These are phyloP conservation scores for Petrocephalus microphthalmus DNA, from an alignment of 2,113 vertebrate genomes.

Conservation along the genomic window DNA sequence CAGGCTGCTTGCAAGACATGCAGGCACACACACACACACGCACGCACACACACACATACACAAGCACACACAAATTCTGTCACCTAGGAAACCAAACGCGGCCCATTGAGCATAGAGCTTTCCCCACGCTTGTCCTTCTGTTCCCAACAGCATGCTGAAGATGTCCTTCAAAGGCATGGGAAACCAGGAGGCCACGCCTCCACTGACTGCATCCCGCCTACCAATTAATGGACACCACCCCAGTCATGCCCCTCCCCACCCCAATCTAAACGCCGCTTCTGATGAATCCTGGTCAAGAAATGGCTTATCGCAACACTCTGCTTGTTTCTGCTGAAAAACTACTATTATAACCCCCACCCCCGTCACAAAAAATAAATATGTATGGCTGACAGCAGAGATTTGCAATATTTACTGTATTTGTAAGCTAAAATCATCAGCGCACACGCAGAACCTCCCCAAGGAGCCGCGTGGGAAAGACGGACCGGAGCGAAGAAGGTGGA, in stretches of 20 bases:
- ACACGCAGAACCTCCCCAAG: neutral
- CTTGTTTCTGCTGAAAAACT: neutral
- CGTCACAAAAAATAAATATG: slow-evolving; percentile 4
- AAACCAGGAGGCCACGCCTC: neutral
- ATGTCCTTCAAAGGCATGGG: neutral
- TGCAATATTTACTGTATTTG: neutral
- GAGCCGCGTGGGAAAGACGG: neutral
- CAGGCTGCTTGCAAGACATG: neutral
- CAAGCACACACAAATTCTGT: neutral
- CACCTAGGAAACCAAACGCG: neutral
- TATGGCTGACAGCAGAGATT: neutral
- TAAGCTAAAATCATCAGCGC: neutral
- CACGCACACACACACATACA: neutral
- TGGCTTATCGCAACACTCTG: slow-evolving; percentile 9
- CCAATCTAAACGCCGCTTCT: neutral
- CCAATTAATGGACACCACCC: neutral
- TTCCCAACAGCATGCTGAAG: neutral
- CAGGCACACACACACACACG: neutral
- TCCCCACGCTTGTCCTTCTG: neutral
- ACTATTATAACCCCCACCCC: neutral
- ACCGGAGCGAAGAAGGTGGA: neutral
- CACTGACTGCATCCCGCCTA: neutral
- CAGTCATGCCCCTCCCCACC: neutral
- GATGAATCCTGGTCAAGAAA: slow-evolving; percentile 29
- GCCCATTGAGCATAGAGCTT: neutral